Percentiles rank a stretch among this genome's conserved stretches.
These are phyloP conservation scores for Catocala fraxini DNA, from an alignment of 2,888 invertebrate genomes.

Conservation along the genomic window DNA sequence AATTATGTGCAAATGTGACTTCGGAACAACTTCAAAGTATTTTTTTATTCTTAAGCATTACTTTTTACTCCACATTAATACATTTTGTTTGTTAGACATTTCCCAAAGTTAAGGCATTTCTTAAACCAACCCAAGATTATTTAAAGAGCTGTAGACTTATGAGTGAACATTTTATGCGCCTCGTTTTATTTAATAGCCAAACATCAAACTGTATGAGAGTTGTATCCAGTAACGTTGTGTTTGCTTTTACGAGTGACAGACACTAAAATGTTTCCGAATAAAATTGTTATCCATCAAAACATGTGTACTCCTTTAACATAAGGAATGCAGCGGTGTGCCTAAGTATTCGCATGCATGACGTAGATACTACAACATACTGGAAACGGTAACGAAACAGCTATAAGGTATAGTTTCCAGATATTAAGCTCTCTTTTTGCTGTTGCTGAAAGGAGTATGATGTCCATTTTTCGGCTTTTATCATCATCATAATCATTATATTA, in stretches of 20 bases:
- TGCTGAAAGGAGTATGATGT: too few relatives aligned
- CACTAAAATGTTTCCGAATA: constrained; percentile 75
- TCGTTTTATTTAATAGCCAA: constrained; percentile 26
- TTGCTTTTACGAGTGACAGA: constrained; percentile 69
- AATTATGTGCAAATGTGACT: too few relatives aligned
- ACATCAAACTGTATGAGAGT: constrained; percentile 35
- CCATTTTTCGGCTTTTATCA: too few relatives aligned
- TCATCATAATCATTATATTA: too few relatives aligned
- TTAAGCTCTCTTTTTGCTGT: too few relatives aligned
- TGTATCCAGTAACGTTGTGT: constrained; percentile 34
- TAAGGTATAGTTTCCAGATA: too few relatives aligned
- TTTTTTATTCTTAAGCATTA: too few relatives aligned
- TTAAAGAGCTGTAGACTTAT: not conserved
- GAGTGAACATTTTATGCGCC: constrained; percentile 3
- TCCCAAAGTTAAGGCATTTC: too few relatives aligned
- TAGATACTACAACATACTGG: not conserved
- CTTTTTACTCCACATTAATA: too few relatives aligned
- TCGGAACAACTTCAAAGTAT: too few relatives aligned
- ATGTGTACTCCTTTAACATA: constrained; percentile 62
- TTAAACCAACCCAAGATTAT: too few relatives aligned
- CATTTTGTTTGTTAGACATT: too few relatives aligned
- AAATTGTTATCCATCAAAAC: constrained; percentile 81
- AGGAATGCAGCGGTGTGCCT: constrained; percentile 65
- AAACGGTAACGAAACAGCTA: not conserved
- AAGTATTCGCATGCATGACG: constrained; percentile 27